These are phyloP conservation scores for Callocephalon fimbriatum DNA, from an alignment of 2,113 vertebrate species.

Conservation along the genomic window DNA sequence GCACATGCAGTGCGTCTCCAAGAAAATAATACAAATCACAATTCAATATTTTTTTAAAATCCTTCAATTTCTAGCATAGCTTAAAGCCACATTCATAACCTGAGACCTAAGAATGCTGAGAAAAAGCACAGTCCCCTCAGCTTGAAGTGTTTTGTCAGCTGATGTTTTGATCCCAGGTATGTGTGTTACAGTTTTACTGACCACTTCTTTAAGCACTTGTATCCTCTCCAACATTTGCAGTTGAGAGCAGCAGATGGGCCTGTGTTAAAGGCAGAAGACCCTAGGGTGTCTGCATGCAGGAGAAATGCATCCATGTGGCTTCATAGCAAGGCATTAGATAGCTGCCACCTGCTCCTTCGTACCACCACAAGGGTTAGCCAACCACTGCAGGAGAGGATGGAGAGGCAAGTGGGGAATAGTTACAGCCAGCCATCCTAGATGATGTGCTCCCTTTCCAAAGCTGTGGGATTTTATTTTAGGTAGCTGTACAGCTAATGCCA, in stretches of 20 bases:
- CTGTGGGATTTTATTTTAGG: slow-evolving; percentile 27
- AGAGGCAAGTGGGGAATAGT: neutral
- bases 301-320: slow-evolving; percentile 27
- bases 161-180: neutral
- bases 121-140: neutral
- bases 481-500: neutral
- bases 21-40: neutral
- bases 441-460: neutral
- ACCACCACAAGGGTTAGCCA: neutral
- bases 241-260: slow-evolving; percentile 44
- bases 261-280: slow-evolving; percentile 8
- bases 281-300: slow-evolving; percentile 28
- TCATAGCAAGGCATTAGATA: slow-evolving; percentile 19
- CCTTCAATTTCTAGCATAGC: neutral
- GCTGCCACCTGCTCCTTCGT: slow-evolving; percentile 40
- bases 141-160: neutral
- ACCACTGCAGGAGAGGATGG: neutral
- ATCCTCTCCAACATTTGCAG: neutral
- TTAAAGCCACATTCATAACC: neutral
- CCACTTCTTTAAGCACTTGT: neutral
- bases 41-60: neutral
- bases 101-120: neutral
- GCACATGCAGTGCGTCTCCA: neutral
- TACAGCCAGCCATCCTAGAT: neutral
- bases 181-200: neutral